Conservation (phyloP, 2,797 vertebrate species). For the Alexandromys oeconomus region DNA sequence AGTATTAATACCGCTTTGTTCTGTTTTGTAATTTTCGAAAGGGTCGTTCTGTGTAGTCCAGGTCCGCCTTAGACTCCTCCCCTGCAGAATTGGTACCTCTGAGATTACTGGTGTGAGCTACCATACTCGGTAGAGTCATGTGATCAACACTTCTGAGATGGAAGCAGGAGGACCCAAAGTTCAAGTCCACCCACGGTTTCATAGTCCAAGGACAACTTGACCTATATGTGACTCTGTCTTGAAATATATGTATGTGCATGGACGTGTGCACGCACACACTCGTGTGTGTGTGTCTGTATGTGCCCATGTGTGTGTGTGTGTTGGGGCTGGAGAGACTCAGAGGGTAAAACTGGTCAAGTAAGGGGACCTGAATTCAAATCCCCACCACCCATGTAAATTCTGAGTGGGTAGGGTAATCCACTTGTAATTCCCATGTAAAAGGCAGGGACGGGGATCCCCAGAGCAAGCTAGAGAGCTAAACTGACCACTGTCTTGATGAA, state of each 20-base stretch:
- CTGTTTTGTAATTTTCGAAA: background rate
- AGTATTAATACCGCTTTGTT: slow-evolving; percentile 39
- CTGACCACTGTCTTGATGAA: background rate
- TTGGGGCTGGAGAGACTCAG: background rate
- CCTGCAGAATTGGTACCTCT: no score
- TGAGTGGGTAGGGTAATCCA: background rate
- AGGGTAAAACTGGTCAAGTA: background rate
- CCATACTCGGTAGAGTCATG: background rate
- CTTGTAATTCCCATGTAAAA: background rate
- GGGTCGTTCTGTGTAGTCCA: no score
- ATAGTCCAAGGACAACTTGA: background rate
- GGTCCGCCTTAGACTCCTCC: background rate
- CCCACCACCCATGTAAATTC: background rate
- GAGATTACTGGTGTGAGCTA: no score
- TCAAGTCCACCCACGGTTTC: background rate
- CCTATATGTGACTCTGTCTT: background rate
- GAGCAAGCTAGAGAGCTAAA: no score
- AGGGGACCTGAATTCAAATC: background rate
- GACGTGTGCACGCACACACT: background rate
- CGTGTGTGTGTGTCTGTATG: background rate
- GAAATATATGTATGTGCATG: background rate
- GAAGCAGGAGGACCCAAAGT: background rate
- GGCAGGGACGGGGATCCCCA: background rate
- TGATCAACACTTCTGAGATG: background rate
- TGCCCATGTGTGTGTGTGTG: background rate